Percentiles rank a stretch among this genome's conserved stretches.
Conservation (phyloP, 2,113 vertebrate genomes). For the Phylloscopus trochilus region DNA sequence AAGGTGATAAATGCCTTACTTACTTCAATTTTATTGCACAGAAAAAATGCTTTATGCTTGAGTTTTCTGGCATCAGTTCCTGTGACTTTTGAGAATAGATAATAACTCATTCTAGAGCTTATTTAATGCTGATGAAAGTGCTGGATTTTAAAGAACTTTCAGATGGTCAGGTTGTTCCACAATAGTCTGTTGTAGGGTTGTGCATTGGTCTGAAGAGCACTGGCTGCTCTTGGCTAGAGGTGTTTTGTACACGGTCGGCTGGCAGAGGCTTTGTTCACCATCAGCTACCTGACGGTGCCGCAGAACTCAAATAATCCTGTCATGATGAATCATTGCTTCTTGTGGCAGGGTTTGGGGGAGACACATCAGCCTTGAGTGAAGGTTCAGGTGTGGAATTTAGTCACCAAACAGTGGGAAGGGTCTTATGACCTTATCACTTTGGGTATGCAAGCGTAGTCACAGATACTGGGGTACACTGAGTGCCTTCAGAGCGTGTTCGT, state of each 20-base stretch:
- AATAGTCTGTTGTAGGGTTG: background rate
- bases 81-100: constrained; percentile 1
- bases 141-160: background rate
- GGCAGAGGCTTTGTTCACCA: too few species aligned
- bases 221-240: background rate
- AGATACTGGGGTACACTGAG: too few species aligned
- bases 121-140: background rate
- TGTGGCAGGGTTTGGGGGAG: too few species aligned
- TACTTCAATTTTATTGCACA: constrained; percentile 3
- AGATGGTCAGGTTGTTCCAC: background rate
- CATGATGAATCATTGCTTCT: too few species aligned
- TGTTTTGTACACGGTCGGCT: background rate
- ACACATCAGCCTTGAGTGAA: too few species aligned
- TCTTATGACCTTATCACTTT: too few species aligned
- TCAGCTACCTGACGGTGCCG: too few species aligned
- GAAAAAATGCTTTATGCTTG: background rate
- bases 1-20: constrained; percentile 29
- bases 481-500: too few species aligned
- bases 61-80: background rate
- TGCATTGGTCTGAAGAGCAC: background rate
- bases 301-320: too few species aligned
- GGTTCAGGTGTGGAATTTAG: too few species aligned
- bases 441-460: too few species aligned
- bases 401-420: too few species aligned
- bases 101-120: constrained; percentile 14